Percentiles rank a stretch among this genome's conserved stretches.
phyloP scores from a whole-genome alignment of 2,888 invertebrate species.

The Catocala fraxini region DNA sequence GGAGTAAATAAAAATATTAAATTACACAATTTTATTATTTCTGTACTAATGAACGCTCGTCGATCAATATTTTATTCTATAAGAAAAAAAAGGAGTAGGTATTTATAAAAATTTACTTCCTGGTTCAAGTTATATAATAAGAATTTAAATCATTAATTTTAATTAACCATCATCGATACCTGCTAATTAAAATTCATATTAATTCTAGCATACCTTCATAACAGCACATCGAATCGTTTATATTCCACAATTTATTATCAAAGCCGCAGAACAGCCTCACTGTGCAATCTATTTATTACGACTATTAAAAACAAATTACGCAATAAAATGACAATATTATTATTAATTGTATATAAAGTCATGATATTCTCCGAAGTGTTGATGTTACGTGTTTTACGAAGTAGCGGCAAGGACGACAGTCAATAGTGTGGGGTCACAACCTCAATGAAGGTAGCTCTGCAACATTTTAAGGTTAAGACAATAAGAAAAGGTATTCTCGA shows the following conservation, averaged over 20 bases:
- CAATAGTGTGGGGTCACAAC: conserved; percentile 24
- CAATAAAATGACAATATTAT: conserved; percentile 16
- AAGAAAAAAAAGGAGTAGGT: neutral
- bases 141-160: conserved; percentile 5
- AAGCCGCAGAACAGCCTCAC: conserved; percentile 5
- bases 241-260: conserved; percentile 5
- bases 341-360: conserved; percentile 12
- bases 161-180: conserved; percentile 3
- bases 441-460: conserved; percentile 9
- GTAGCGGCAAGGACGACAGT: conserved; percentile 22
- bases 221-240: neutral
- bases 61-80: too few relatives aligned
- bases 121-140: neutral
- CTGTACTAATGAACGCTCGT: too few relatives aligned
- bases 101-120: neutral
- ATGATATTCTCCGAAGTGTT: conserved; percentile 11
- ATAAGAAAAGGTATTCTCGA: conserved; percentile 45
- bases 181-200: conserved; percentile 5
- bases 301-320: conserved; percentile 11
- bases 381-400: conserved; percentile 8
- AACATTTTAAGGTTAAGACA: conserved; percentile 46
- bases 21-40: too few relatives aligned
- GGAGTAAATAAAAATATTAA: too few relatives aligned
- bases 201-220: neutral
- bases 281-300: neutral